Conservation (phyloP, 30 jellyfish, hydroid and myxozoan genomes). For the Pelagia noctiluca region DNA sequence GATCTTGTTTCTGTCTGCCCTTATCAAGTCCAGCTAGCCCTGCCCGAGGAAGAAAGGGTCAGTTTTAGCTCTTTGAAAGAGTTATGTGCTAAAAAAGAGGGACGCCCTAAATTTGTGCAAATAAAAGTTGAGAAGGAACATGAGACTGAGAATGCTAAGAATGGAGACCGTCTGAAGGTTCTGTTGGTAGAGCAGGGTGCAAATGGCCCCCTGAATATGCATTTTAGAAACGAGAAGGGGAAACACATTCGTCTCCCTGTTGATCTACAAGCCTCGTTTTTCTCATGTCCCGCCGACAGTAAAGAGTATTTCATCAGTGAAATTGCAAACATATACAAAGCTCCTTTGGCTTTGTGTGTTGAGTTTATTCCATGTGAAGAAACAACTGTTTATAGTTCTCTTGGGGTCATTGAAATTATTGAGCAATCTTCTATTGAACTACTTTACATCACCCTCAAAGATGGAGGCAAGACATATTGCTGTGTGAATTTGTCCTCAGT, state of each 20-base stretch:
- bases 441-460: conserved; percentile 48
- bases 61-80: conserved; percentile 53
- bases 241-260: conserved; percentile 86
- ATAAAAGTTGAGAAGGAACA: conserved; percentile 33
- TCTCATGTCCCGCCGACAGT: conserved; percentile 68
- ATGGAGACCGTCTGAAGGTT: conserved; percentile 90
- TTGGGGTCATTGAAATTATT: conserved; percentile 46
- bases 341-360: conserved; percentile 57
- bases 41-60: conserved; percentile 68
- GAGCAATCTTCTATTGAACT: conserved; percentile 41
- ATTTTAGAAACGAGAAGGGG: conserved; percentile 83
- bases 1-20: conserved; percentile 70
- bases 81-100: conserved; percentile 69
- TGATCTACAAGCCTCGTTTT: conserved; percentile 56
- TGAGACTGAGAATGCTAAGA: conserved; percentile 30
- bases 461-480: conserved; percentile 36
- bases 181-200: conserved; percentile 77
- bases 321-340: conserved; percentile 58
- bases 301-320: conserved; percentile 56
- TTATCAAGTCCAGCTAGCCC: conserved; percentile 50
- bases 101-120: conserved; percentile 88
- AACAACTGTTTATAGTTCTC: conserved; percentile 28
- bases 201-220: conserved; percentile 83
- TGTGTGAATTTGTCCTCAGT: conserved; percentile 27
- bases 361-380: conserved; percentile 31